Base-by-base conservation (phyloP, 2,113 vertebrate species). In the Ciconia maguari region DNA sequence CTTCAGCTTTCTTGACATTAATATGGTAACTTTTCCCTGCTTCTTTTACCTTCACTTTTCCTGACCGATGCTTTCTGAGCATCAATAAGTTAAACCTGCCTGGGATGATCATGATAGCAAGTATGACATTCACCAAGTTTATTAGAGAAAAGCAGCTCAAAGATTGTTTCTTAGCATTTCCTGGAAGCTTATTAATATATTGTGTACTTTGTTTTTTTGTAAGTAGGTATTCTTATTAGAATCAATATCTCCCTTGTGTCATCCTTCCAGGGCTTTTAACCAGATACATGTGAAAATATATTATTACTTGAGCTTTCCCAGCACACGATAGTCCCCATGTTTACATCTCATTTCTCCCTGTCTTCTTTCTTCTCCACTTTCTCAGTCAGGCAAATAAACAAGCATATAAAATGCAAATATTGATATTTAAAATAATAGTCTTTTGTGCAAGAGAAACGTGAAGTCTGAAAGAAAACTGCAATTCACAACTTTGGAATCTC, bases 321-420 rank as follows among this genome's bases (percentile, higher is more conserved):
- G 48, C 13, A 44, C 46, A 17, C 13, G 71, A 27, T 24, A 87
- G 27, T 41, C 51, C 29, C 68, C 12, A 22, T 52, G 66, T 20
- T 94, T 82, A 75, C 34, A 52, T 34, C 16, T 75, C 10, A 32
- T 57, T 80, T 92, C 70, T 91, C 64, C 11, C 74, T 26, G 15
- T 41, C 58, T 79, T 83, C 52, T 58, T 32, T 19, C 34, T 71
- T 69, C 66, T 80, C 71, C 6, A 9, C 27, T 48, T 60, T 93
- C 60, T 76, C 21, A 85, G 19, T 75, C 58, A 92, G 51, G 52
- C 42, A 87, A 94, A 95, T 90, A 96, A 91, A 92, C 64, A 93
- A 72, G 30, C 20, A 41, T 82, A 97, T 71, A 95, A 97, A 98
- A 97, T 96, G 87, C 66, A 98, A 96, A 98, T 95, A 96, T 54